phyloP scores from a whole-genome alignment of 2,113 vertebrate genomes.

The Tympanuchus pallidicinctus region DNA sequence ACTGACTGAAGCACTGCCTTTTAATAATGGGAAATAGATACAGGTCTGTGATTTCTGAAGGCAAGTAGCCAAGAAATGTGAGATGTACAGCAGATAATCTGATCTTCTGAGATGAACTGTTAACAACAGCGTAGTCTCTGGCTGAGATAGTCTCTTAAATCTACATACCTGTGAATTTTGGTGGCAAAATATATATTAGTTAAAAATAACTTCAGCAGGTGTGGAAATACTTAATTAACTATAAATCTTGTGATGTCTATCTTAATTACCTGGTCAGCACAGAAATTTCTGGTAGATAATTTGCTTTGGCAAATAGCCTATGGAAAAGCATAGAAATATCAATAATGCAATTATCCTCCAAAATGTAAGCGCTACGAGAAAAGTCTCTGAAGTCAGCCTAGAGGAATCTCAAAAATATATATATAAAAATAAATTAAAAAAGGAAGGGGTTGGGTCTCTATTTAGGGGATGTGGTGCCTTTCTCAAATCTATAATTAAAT shows the following conservation, averaged over 20 bases:
- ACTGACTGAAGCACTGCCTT: not conserved
- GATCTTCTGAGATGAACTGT: not conserved
- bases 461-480: not conserved
- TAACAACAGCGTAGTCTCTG: not conserved
- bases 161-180: not conserved
- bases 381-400: not conserved
- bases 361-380: not conserved
- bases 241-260: not conserved
- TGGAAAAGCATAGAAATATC: not conserved
- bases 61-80: not conserved
- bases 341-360: accelerated
- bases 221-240: not conserved
- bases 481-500: not conserved
- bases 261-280: not conserved
- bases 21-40: not conserved
- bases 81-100: not conserved
- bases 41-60: not conserved
- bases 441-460: not conserved
- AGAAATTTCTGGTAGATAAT: not conserved
- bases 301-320: not conserved
- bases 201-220: not conserved
- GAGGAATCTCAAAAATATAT: not conserved
- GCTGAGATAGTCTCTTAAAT: not conserved
- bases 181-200: not conserved
- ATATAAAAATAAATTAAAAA: not conserved